A percentile compares a stretch with the other conserved stretches of the same genome.
These are phyloP conservation scores for Syrista parreyssii DNA, from an alignment of 2,888 invertebrate genomes.

Conservation along the genomic window DNA sequence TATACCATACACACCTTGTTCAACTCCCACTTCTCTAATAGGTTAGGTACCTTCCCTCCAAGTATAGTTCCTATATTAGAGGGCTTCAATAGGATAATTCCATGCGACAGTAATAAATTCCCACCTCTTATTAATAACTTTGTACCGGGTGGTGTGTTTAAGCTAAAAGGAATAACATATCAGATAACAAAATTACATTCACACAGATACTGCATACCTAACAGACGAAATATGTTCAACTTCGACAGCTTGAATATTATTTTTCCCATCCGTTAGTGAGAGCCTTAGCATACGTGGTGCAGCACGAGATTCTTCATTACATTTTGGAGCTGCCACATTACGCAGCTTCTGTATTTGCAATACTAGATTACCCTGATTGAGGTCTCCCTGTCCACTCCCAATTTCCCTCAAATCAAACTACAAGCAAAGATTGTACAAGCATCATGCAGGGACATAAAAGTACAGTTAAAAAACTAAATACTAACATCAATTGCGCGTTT, in stretches of 20 bases:
- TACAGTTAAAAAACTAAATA: constrained; percentile 40
- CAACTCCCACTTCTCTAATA: constrained; percentile 91
- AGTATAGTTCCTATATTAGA: constrained; percentile 75
- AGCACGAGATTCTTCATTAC: constrained; percentile 84
- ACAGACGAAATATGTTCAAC: constrained; percentile 76
- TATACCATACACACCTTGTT: constrained; percentile 63
- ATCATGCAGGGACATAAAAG: constrained; percentile 16
- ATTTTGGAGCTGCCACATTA: constrained; percentile 91
- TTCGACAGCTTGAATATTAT: constrained; percentile 82
- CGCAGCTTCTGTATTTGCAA: constrained; percentile 89
- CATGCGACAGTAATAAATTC: constrained; percentile 75
- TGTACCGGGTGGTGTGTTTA: constrained; percentile 91
- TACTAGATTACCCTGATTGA: constrained; percentile 69
- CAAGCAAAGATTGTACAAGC: constrained; percentile 47
- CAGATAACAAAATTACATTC: constrained; percentile 2
- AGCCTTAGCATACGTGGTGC: constrained; percentile 88
- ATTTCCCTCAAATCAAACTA: constrained; percentile 85
- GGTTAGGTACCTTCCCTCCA: constrained; percentile 85
- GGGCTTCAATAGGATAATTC: constrained; percentile 79
- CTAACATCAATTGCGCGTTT: constrained; percentile 80
- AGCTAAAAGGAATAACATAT: constrained; percentile 60
- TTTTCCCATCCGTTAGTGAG: constrained; percentile 87
- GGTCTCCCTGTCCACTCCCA: constrained; percentile 70
- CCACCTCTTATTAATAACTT: constrained; percentile 75
- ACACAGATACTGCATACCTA: constrained; percentile 54